phyloP scores from a whole-genome alignment of 2,797 vertebrate species.

The Thaleichthys pacificus region DNA sequence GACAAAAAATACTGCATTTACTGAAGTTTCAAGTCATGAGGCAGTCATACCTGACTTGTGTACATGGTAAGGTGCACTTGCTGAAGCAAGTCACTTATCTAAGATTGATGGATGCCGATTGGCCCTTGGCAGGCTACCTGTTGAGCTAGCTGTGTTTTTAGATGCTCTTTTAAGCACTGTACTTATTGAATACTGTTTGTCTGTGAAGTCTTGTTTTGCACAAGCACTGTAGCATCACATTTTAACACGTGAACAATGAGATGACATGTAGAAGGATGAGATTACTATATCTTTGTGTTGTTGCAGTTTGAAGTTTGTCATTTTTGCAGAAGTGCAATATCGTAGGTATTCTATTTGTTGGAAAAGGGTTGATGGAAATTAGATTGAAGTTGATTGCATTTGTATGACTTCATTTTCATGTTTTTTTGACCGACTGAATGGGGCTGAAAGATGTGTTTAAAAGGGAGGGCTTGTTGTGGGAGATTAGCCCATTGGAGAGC shows the following conservation, averaged over 20 bases:
- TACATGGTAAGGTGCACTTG: not conserved
- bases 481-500: slow-evolving; percentile 60
- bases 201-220: not conserved
- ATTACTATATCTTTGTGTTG: slow-evolving; percentile 39
- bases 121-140: slow-evolving; percentile 31
- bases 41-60: not conserved
- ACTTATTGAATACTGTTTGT: not conserved
- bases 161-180: slow-evolving; percentile 3
- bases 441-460: slow-evolving; percentile 33
- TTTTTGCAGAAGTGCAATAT: slow-evolving; percentile 7
- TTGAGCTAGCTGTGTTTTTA: slow-evolving; percentile 23
- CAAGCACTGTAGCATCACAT: not conserved
- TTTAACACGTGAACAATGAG: not conserved
- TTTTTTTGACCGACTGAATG: slow-evolving; percentile 31
- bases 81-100: not conserved
- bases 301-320: slow-evolving; percentile 28
- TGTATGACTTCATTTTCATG: slow-evolving; percentile 29
- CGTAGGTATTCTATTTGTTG: slow-evolving; percentile 16
- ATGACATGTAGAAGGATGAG: not conserved
- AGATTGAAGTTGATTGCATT: slow-evolving; percentile 42
- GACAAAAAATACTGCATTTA: not conserved
- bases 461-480: slow-evolving; percentile 62
- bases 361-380: slow-evolving; percentile 21
- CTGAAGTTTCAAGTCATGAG: not conserved
- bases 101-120: not conserved